phyloP scores from a whole-genome alignment of 2,797 vertebrate genomes.

The Calcarius lapponicus region DNA sequence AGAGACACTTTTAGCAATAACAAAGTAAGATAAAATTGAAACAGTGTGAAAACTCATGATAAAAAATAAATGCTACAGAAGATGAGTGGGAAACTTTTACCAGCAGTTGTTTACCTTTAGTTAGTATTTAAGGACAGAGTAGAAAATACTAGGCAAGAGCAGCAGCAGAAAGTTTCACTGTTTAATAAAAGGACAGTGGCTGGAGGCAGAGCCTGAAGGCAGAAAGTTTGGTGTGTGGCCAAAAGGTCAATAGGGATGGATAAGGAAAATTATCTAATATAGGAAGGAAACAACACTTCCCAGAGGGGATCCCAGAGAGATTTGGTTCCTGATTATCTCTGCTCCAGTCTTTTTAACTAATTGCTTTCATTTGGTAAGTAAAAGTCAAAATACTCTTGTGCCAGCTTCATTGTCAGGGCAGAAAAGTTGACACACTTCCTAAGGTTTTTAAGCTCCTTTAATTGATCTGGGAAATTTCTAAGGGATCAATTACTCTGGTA shows the following conservation, averaged over 20 bases:
- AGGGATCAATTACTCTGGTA: neutral
- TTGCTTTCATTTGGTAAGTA: neutral
- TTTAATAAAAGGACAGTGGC: neutral
- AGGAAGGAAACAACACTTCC: neutral
- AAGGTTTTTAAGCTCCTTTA: neutral
- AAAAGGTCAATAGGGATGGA: neutral
- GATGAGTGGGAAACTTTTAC: neutral
- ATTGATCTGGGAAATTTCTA: neutral
- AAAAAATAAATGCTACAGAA: neutral
- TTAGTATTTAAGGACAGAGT: neutral
- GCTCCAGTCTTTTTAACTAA: neutral
- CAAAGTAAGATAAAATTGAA: neutral
- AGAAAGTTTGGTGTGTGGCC: neutral
- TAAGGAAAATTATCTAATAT: neutral
- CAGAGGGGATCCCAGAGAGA: neutral
- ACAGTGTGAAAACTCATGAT: neutral
- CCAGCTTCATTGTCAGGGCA: neutral
- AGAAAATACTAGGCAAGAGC: neutral
- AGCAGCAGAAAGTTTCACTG: neutral
- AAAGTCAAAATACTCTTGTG: neutral
- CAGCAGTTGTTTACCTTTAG: neutral
- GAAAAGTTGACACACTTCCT: neutral
- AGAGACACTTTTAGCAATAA: neutral
- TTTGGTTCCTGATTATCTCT: neutral
- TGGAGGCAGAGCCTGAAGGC: neutral